Evolutionary conservation across 2,888 invertebrate genomes (phyloP), one percentile per base, ranked within the genome.

Genomic region (Drosophila melanosoma): DNA sequence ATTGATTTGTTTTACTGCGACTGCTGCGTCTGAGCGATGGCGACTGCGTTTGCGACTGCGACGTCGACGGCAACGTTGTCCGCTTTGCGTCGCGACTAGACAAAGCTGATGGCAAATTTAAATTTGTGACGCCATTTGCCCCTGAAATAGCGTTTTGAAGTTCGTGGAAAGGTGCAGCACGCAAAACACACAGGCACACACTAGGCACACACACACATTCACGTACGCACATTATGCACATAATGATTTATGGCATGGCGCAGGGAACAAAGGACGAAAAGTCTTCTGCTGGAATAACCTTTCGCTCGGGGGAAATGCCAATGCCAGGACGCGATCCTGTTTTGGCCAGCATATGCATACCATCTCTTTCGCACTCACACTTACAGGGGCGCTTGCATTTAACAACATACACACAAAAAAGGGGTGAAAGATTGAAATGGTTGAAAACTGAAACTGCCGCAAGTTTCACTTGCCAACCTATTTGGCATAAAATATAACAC

Each of bases 181-280:
- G n/a, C 59, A 69, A 64, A 35, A 38, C 61, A 68, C 20, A 54
- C 56, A 60, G 29, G 59, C 35, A 60, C 56, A 40, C 40, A 33
- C 11, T 36, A 33, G 11, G 35, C 49, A 66, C 60, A 71, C 64
- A 48, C 67, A 61, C 49, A 65, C 53, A 38, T 56, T 54, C 51
- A 59, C 49, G 56, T 20, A 62, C 53, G 48, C 54, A 40, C 33
- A 26, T 26, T 45, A 69, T 52, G 40, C 59, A 54, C 40, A 38
- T 60, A 69, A 78, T 90, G 90, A 90, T 90, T 90, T 90, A 90
- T 90, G 85, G 62, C 77, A 82, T 79, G 88, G 82, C 81, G 83
- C 80, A 74, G 42, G 74, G 69, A 73, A 78, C 81, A 73, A 81
- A 76, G 69, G 71, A 75, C 77, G 56, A 58, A 62, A 59, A 64